phyloP scores from a whole-genome alignment of 2,888 invertebrate species.

The Ichneumon xanthorius region DNA sequence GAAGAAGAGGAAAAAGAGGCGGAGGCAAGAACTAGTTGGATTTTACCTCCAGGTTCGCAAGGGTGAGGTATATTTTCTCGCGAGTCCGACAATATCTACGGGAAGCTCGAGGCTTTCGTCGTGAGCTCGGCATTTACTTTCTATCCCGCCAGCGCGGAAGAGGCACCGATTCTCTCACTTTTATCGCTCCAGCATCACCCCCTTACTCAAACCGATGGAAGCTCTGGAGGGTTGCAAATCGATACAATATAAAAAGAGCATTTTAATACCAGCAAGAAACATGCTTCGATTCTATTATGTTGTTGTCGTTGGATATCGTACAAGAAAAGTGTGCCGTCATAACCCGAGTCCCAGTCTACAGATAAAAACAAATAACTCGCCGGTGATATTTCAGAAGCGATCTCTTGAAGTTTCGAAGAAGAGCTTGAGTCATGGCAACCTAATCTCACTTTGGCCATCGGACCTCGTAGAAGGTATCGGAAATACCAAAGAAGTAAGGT shows the following conservation, averaged over 20 bases:
- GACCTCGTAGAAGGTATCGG: neutral
- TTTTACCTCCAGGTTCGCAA: constrained; percentile 43
- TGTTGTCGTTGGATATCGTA: neutral
- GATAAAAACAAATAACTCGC: constrained; percentile 7
- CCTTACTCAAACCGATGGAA: constrained; percentile 38
- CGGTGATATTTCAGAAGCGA: neutral
- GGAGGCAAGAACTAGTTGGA: constrained; percentile 51
- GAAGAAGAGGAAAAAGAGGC: neutral
- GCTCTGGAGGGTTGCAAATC: neutral
- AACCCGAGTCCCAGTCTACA: neutral
- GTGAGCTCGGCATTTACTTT: constrained; percentile 19
- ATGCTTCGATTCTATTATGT: neutral
- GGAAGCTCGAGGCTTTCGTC: constrained; percentile 44
- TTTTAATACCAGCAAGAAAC: neutral
- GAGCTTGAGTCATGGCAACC: neutral
- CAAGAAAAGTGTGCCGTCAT: neutral
- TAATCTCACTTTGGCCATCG: neutral
- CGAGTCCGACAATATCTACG: constrained; percentile 43
- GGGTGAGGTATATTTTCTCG: constrained; percentile 56
- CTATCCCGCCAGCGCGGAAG: neutral
- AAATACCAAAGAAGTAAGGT: constrained; percentile 29
- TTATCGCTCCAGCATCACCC: constrained; percentile 18
- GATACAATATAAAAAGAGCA: neutral
- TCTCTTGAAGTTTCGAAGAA: neutral
- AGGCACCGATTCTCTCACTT: constrained; percentile 29